These are phyloP conservation scores for Phenganax stokvisi DNA, from an alignment of 92 coral and sea anemone species.

Conservation along the genomic window DNA sequence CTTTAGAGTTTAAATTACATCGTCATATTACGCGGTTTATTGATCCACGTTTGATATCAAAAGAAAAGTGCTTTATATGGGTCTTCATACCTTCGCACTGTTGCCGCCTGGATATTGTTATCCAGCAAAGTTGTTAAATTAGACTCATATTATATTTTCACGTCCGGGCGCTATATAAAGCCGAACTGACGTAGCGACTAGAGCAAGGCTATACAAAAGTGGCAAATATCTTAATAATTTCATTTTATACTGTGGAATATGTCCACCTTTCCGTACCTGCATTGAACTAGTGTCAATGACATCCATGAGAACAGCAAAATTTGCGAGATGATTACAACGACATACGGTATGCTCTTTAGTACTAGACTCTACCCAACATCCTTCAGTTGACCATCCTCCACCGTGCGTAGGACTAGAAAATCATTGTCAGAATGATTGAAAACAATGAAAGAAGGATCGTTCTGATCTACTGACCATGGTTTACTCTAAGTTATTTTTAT, in stretches of 20 bases:
- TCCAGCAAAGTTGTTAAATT: no score
- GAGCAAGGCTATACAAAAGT: no score
- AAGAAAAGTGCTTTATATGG: no score
- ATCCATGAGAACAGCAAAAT: slow-evolving; percentile 84
- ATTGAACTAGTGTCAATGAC: slow-evolving; percentile 49
- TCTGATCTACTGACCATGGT: background rate
- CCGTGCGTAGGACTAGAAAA: slow-evolving; percentile 48
- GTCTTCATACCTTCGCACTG: no score
- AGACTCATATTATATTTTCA: no score
- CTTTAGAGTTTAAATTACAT: no score
- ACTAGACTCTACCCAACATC: slow-evolving; percentile 72
- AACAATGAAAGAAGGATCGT: background rate
- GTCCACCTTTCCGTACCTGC: slow-evolving; percentile 17
- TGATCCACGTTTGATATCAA: no score
- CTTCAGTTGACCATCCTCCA: slow-evolving; percentile 93
- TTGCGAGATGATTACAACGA: slow-evolving; percentile 85
- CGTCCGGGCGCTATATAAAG: no score
- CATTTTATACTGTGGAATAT: background rate
- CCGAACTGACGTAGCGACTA: no score
- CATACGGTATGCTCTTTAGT: slow-evolving; percentile 81
- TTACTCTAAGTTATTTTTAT: background rate
- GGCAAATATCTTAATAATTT: background rate
- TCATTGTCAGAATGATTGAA: background rate
- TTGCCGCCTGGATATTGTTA: no score
- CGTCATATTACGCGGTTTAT: no score